Evolutionary conservation across 2,113 vertebrate species (phyloP).

Genomic region (Scytalopus superciliaris): DNA sequence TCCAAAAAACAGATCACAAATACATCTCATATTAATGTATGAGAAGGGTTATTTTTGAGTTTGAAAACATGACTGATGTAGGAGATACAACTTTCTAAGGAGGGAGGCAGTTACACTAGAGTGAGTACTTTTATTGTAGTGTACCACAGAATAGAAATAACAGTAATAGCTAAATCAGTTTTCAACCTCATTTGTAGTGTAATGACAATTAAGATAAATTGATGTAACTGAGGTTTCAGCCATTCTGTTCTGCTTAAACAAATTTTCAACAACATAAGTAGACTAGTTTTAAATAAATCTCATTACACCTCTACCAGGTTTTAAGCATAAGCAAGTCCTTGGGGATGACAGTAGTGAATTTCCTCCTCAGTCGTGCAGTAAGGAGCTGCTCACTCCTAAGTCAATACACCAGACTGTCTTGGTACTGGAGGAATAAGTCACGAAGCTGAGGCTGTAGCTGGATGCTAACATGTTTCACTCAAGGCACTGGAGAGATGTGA

Average conservation of each 20-base stretch:
- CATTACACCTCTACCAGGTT: neutral
- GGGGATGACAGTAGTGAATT: neutral
- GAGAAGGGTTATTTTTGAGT: neutral
- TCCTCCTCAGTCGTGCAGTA: neutral
- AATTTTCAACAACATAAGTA: neutral
- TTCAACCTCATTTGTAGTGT: neutral
- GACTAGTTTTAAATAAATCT: neutral
- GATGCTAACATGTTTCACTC: constrained; percentile 24
- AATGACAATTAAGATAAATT: neutral
- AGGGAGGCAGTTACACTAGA: neutral
- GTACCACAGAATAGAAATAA: neutral
- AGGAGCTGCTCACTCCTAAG: neutral
- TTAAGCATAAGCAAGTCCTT: neutral
- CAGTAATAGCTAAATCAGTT: neutral
- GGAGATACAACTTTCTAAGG: neutral
- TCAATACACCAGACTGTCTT: neutral
- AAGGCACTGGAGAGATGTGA: neutral
- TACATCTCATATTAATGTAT: neutral
- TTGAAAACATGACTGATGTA: neutral
- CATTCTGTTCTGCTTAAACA: neutral
- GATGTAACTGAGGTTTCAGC: neutral
- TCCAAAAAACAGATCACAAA: neutral
- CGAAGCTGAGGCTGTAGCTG: neutral
- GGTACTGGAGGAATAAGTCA: neutral
- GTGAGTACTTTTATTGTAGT: neutral